These are phyloP conservation scores for Chrysocyon brachyurus DNA, from an alignment of 2,797 vertebrate species.

Conservation along the genomic window DNA sequence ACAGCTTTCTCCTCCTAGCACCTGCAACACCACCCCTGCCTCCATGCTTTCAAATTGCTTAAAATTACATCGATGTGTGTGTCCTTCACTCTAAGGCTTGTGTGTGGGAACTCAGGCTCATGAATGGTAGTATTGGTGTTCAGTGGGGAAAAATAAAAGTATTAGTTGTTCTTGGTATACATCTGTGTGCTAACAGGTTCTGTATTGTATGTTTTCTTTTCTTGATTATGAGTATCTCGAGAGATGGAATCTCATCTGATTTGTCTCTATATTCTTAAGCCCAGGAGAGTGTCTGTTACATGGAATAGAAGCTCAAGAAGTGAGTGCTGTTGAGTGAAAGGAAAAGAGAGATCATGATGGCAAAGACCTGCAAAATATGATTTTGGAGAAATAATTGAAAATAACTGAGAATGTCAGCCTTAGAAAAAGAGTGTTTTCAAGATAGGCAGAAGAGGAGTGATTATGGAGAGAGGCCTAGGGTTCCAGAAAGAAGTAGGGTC, in stretches of 20 bases:
- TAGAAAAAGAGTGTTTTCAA: not conserved
- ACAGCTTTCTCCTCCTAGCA: too few relatives aligned
- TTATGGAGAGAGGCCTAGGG: too few relatives aligned
- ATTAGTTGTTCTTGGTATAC: not conserved
- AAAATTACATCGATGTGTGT: not conserved
- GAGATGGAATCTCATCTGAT: not conserved
- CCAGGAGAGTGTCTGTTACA: not conserved
- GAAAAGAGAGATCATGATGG: not conserved
- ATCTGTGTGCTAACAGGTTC: not conserved
- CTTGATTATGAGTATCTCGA: not conserved
- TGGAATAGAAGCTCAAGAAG: not conserved
- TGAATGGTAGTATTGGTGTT: not conserved
- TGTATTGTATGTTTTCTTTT: not conserved
- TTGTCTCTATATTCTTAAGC: not conserved
- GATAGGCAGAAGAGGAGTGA: not conserved
- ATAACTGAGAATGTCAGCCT: not conserved
- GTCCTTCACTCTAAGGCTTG: not conserved
- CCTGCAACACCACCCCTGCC: not conserved
- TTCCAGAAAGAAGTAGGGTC: not conserved
- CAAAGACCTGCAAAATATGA: not conserved
- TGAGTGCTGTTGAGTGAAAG: not conserved
- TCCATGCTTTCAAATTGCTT: not conserved
- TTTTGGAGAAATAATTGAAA: not conserved
- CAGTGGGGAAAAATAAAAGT: accelerated
- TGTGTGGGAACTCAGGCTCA: not conserved